Percentiles rank a stretch among this genome's conserved stretches.
Evolutionary conservation across 2,113 vertebrate genomes (phyloP).

Genomic region (Felis catus): F.catus_Fca126_mat1.0 CM031415.1:169176001-169176500

Average conservation of each 20-base stretch:
- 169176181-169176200: not conserved
- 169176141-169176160: not conserved
- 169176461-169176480: not conserved
- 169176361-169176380: not conserved
- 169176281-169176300: not conserved
- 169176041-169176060: not conserved
- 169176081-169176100: not conserved
- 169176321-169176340: not conserved
- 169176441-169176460: not conserved
- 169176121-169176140: not conserved
- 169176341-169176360: not conserved
- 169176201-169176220: not conserved
- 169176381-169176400: not conserved
- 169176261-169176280: not conserved
- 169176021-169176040: not conserved
- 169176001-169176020: not conserved
- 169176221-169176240: not conserved
- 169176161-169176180: not conserved
- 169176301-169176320: not conserved
- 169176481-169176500: not conserved
- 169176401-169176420: not conserved
- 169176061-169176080: not conserved
- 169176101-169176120: not conserved
- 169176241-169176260: not conserved
- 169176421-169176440: not conserved